Evolutionary conservation across 2,113 vertebrate species (phyloP).

Genomic region (Dromas ardeola): DNA sequence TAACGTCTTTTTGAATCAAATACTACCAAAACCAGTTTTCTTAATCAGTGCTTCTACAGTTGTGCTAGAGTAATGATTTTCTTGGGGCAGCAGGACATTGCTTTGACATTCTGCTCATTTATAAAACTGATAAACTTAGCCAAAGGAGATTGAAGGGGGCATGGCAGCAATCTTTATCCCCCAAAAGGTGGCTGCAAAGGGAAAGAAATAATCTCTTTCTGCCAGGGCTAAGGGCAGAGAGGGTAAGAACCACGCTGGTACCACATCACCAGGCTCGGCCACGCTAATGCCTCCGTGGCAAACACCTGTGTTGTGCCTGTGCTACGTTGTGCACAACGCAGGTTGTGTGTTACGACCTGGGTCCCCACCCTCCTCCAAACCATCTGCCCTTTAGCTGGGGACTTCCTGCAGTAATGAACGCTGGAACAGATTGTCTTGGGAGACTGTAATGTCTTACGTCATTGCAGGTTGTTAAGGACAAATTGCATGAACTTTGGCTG

Average conservation of each 20-base stretch:
- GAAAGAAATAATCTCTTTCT: background rate
- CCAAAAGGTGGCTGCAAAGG: background rate
- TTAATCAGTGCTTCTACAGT: background rate
- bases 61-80: background rate
- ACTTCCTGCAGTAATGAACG: background rate
- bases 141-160: background rate
- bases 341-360: background rate
- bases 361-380: background rate
- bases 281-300: fast-evolving
- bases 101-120: background rate
- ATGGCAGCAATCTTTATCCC: background rate
- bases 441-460: background rate
- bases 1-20: background rate
- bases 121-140: background rate
- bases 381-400: fast-evolving
- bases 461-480: background rate
- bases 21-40: background rate
- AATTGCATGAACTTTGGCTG: background rate
- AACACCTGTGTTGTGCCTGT: background rate
- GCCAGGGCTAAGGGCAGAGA: background rate
- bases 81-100: background rate
- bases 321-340: background rate
- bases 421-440: background rate
- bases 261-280: background rate
- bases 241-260: background rate